These are phyloP conservation scores for Heliconius hortense DNA, from an alignment of 2,888 invertebrate genomes.

Conservation along the genomic window DNA sequence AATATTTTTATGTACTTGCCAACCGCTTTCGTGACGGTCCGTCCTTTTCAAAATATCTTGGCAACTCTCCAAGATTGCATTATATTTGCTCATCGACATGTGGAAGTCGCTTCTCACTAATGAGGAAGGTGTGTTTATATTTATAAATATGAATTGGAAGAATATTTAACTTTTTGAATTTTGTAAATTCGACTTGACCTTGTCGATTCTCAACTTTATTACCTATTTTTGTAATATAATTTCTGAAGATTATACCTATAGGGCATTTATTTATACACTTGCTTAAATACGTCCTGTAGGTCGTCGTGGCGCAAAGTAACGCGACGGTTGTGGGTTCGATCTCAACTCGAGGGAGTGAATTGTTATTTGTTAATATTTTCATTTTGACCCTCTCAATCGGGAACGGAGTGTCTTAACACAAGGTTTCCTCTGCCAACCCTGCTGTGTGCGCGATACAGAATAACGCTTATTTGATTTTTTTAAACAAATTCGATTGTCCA, in stretches of 20 bases:
- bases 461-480: too few relatives aligned
- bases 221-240: not conserved
- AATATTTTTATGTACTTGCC: not conserved
- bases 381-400: too few relatives aligned
- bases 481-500: not conserved
- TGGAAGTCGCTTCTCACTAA: slow-evolving; percentile 22
- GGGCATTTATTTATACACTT: not conserved
- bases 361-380: too few relatives aligned
- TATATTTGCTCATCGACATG: slow-evolving; percentile 46
- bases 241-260: not conserved
- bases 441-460: too few relatives aligned
- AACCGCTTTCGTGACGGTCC: slow-evolving; percentile 18
- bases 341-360: too few relatives aligned
- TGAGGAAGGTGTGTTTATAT: slow-evolving; percentile 25
- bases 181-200: not conserved
- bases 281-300: too few relatives aligned
- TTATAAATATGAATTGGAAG: not conserved
- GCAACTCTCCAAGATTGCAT: slow-evolving; percentile 51
- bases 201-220: not conserved
- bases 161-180: not conserved
- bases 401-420: too few relatives aligned
- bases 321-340: too few relatives aligned
- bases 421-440: too few relatives aligned
- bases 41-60: slow-evolving; percentile 52
- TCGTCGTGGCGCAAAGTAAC: too few relatives aligned